Evolutionary conservation across 2,113 vertebrate species (phyloP).

Genomic region (Thinocorus orbignyianus): DNA sequence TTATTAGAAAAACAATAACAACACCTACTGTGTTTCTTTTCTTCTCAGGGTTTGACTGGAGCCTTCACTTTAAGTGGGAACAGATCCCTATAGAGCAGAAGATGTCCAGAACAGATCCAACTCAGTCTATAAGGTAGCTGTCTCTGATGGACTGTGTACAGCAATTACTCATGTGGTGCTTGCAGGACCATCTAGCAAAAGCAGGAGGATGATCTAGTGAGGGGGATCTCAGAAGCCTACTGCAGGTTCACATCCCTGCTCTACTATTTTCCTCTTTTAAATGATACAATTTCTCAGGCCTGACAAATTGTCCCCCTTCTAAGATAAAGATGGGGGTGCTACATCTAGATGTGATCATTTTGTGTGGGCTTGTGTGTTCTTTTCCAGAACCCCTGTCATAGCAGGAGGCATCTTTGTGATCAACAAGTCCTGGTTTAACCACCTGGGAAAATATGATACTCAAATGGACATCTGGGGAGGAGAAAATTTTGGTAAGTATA

Average conservation of each 20-base stretch:
- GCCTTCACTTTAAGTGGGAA: constrained; percentile 99
- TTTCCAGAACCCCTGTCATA: constrained; percentile 94
- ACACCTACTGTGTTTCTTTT: background rate
- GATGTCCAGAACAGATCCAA: constrained; percentile 93
- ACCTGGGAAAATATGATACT: constrained; percentile 96
- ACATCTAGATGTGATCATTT: background rate
- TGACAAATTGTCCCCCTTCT: background rate
- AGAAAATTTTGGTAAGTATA: constrained; percentile 94
- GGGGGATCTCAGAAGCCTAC: background rate
- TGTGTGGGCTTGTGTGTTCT: background rate
- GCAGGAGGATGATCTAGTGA: background rate
- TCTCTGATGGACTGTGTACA: background rate
- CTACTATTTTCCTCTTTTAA: background rate
- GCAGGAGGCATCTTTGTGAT: constrained; percentile 98
- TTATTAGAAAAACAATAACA: background rate
- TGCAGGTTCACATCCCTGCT: background rate
- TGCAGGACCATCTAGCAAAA: background rate
- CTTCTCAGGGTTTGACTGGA: constrained; percentile 95
- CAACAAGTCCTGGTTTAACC: constrained; percentile 97
- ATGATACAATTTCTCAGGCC: background rate
- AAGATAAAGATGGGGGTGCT: background rate
- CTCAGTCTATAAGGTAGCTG: constrained; percentile 89
- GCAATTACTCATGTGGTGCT: background rate
- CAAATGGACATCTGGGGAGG: constrained; percentile 99
- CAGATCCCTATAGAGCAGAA: constrained; percentile 99